Evolutionary conservation across 1,140 invertebrate genomes (phyloP), one percentile per base, ranked within the genome.

Genomic region (Meloidogyne floridensis): DNA sequence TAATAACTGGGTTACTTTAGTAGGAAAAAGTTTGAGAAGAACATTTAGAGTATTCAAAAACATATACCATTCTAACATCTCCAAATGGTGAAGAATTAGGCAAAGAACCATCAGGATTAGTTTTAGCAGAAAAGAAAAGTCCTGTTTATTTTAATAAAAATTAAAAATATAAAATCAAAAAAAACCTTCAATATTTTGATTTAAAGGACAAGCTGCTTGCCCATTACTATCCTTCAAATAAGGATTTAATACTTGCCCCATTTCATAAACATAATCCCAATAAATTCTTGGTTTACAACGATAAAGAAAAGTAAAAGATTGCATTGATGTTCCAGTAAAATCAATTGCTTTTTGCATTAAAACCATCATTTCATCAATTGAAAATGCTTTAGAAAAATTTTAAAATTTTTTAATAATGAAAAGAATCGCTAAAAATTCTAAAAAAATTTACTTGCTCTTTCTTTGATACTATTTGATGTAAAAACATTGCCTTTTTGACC

Each of bases 141-240:
- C 82, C 82, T 74, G 15, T 32, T 51, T 47, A 20, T 18, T 56
- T 42, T 53, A 20, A 75, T 20, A 20, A 53, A 43, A 20, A 75
- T 20, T 15, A 75, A 11, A 56, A 32, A 69, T 51, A 42, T 65
- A 1, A 6, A 6, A 6, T 47, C 47, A 47, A 71, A 88, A 87
- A 13, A 84, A 47, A 69, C 86, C 87, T 8, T 69, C 11, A n/a
- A 88, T 80, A 74, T 80, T 54, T 51, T 84, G 84, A 79, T 88
- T 88, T 7, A 89, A 88, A 0, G 87, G 84, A 65, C 80, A 84
- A 6, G 83, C 87, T 13, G 88, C 85, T 59, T 89, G 88, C n/a
- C 88, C 88, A 78, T 90, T 89, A 11, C 84, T 74, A 71, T 90
- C 88, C 69, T 89, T 89, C 5, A 86, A 81, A 77, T 89, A 90